phyloP scores from a whole-genome alignment of 1,140 invertebrate genomes.

The Zelostemma sp. region DNA sequence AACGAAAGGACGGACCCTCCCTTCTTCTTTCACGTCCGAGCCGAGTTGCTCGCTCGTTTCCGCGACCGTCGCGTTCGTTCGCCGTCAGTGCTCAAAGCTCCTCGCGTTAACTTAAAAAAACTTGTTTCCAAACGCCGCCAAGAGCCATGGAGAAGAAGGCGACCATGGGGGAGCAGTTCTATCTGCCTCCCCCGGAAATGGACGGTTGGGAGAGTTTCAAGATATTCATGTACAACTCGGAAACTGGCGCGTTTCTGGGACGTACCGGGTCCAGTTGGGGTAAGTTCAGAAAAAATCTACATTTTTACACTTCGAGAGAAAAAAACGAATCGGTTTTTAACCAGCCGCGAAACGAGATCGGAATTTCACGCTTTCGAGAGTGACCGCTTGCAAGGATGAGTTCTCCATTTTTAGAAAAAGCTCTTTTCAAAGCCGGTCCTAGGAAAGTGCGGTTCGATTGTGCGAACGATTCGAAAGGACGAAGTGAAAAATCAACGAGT shows the following conservation, averaged over 20 bases:
- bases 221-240: constrained; percentile 88
- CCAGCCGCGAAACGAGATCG: no score
- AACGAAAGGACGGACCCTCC: constrained; percentile 56
- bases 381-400: no score
- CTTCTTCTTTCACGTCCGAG: constrained; percentile 57
- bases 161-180: constrained; percentile 75
- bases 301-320: no score
- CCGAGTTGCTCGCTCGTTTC: constrained; percentile 20
- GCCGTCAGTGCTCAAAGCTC: neutral
- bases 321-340: no score
- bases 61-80: constrained; percentile 6
- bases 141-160: constrained; percentile 80
- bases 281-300: constrained; percentile 74
- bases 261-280: constrained; percentile 91
- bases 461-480: no score
- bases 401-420: no score
- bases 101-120: no score
- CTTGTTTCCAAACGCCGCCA: neutral
- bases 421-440: no score
- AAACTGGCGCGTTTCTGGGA: constrained; percentile 88
- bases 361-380: no score
- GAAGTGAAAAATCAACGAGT: no score
- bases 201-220: constrained; percentile 88
- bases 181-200: constrained; percentile 82
- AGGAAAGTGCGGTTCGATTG: no score